These are phyloP conservation scores for Atherinomorus stipes DNA, from an alignment of 2,113 vertebrate species.

Conservation along the genomic window DNA sequence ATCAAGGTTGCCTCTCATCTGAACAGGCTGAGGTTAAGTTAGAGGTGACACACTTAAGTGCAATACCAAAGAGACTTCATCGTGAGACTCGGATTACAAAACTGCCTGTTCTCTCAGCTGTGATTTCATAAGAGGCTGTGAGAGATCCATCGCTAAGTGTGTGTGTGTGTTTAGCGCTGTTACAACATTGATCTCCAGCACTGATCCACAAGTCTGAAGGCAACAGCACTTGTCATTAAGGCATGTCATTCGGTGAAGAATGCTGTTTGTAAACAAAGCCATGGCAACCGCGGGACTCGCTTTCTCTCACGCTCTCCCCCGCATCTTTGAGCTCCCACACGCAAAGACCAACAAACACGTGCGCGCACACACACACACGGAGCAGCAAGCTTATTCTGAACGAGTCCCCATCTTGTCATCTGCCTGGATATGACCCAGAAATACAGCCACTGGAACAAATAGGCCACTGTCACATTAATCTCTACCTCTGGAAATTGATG, in stretches of 20 bases:
- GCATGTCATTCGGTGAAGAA: constrained; percentile 74
- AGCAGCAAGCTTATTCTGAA: constrained; percentile 57
- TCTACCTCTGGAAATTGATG: constrained; percentile 77
- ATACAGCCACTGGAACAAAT: constrained; percentile 83
- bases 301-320: constrained; percentile 45
- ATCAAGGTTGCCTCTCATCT: constrained; percentile 35
- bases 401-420: constrained; percentile 75
- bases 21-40: constrained; percentile 46
- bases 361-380: neutral
- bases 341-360: constrained; percentile 16
- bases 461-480: constrained; percentile 76
- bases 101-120: constrained; percentile 57
- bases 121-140: constrained; percentile 71
- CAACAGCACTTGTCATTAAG: constrained; percentile 78
- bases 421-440: constrained; percentile 83
- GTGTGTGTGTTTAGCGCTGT: constrained; percentile 13
- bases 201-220: constrained; percentile 71
- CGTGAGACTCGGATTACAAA: constrained; percentile 62
- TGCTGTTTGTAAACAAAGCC: constrained; percentile 83
- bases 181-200: constrained; percentile 62
- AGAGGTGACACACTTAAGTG: constrained; percentile 64
- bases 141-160: constrained; percentile 33
- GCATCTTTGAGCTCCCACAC: constrained; percentile 45
- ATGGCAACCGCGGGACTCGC: constrained; percentile 71
- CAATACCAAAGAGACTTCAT: constrained; percentile 42